Evolutionary conservation across 2,888 invertebrate species (phyloP).

Genomic region (Ferdinandea cuprea): DNA sequence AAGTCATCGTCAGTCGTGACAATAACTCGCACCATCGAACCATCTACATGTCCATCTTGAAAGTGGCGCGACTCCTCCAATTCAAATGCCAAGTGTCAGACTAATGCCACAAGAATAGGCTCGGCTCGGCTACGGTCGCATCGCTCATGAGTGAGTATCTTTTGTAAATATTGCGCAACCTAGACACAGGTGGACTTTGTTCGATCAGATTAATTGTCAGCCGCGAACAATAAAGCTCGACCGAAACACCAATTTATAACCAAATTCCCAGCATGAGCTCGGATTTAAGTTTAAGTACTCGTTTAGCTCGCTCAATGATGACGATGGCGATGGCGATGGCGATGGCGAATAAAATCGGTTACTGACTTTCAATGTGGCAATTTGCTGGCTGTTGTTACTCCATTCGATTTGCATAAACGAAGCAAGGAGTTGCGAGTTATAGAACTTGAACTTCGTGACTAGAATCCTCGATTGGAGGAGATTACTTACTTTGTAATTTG

Average conservation of each 20-base stretch:
- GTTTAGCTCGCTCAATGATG: constrained; percentile 4
- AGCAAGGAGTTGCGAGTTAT: constrained; percentile 62
- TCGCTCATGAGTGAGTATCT: constrained; percentile 26
- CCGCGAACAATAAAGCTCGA: constrained; percentile 35
- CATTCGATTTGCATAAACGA: constrained; percentile 63
- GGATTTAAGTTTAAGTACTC: constrained; percentile 59
- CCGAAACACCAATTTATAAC: not conserved
- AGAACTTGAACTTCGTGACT: constrained; percentile 67
- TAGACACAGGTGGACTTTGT: constrained; percentile 25
- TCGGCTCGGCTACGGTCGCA: constrained; percentile 33
- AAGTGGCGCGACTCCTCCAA: not conserved
- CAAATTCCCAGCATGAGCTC: constrained; percentile 22
- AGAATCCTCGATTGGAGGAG: constrained; percentile 56
- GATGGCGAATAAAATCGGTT: constrained; percentile 67
- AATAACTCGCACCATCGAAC: not conserved
- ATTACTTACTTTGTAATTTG: constrained; percentile 39
- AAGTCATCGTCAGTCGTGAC: constrained; percentile 4
- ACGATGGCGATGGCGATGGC: constrained; percentile 63
- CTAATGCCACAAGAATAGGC: constrained; percentile 55
- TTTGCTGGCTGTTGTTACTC: constrained; percentile 23
- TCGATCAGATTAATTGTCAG: constrained; percentile 32
- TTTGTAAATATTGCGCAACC: constrained; percentile 16
- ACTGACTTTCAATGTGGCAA: constrained; percentile 44
- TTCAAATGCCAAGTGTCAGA: constrained; percentile 41
- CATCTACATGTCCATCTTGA: constrained; percentile 45